Percentiles rank a stretch among this genome's conserved stretches.
Evolutionary conservation across 2,797 vertebrate species (phyloP).

Genomic region (Rhynchonycteris naso): DNA sequence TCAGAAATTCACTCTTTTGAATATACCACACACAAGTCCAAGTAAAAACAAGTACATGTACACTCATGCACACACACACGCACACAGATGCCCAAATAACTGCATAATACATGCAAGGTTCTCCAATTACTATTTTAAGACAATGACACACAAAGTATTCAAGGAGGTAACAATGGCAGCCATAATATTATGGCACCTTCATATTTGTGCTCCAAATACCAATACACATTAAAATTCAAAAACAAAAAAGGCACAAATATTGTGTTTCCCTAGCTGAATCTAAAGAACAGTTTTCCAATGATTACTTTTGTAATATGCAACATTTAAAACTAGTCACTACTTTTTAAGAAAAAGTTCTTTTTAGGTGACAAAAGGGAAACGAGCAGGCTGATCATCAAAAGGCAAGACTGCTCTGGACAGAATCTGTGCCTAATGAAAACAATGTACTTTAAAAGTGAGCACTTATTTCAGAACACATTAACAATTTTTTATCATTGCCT

Average conservation of each 20-base stretch:
- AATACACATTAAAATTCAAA: constrained; percentile 67
- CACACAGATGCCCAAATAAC: constrained; percentile 66
- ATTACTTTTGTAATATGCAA: constrained; percentile 64
- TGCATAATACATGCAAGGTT: constrained; percentile 85
- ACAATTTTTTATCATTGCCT: constrained; percentile 81
- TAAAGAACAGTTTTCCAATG: constrained; percentile 63
- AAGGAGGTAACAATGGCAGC: constrained; percentile 86
- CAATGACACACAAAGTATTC: constrained; percentile 78
- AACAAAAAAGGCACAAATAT: constrained; percentile 77
- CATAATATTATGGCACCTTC: constrained; percentile 86
- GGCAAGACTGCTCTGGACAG: constrained; percentile 61
- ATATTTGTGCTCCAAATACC: constrained; percentile 84
- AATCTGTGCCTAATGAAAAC: constrained; percentile 76
- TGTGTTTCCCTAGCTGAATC: constrained; percentile 72
- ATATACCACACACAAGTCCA: constrained; percentile 79
- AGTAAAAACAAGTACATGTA: constrained; percentile 68
- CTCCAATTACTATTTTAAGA: constrained; percentile 81
- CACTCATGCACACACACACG: constrained; percentile 49
- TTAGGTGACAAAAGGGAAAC: constrained; percentile 58
- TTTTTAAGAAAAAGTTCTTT: constrained; percentile 71
- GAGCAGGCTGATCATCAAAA: constrained; percentile 63
- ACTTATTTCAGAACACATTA: constrained; percentile 82
- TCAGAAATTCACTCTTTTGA: constrained; percentile 83
- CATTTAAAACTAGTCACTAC: constrained; percentile 73
- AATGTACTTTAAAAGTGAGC: constrained; percentile 75